Conservation (phyloP, 2,113 vertebrate species). For the Coturnix japonica region DNA sequence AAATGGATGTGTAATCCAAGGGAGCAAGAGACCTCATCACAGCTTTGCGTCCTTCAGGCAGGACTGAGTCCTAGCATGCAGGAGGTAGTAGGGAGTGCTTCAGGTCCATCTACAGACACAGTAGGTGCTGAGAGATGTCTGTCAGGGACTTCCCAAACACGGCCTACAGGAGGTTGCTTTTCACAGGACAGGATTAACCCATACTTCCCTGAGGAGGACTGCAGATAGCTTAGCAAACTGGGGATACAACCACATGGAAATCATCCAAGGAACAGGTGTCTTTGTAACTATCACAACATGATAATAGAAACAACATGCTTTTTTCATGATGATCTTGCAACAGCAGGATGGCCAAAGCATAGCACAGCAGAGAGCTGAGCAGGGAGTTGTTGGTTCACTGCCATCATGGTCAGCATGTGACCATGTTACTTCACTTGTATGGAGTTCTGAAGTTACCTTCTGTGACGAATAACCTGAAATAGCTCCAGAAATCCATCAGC, state of each 20-base stretch:
- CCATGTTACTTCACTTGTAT: background rate
- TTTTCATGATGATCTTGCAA: background rate
- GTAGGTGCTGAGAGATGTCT: background rate
- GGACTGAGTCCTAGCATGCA: background rate
- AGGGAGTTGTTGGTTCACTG: background rate
- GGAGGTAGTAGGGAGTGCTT: background rate
- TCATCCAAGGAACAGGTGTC: background rate
- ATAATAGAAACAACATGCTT: background rate
- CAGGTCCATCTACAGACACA: background rate
- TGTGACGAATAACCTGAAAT: background rate
- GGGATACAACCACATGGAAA: background rate
- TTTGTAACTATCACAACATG: fast-evolving
- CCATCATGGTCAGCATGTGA: background rate
- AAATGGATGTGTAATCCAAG: background rate
- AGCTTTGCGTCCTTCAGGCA: background rate
- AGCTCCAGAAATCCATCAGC: background rate
- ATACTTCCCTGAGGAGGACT: background rate
- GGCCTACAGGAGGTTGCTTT: background rate
- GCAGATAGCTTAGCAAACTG: background rate
- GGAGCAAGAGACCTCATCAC: background rate
- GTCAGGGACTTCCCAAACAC: background rate
- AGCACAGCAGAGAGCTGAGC: background rate
- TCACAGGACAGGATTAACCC: background rate
- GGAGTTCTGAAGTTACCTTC: background rate
- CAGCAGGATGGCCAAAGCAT: background rate